Base-by-base conservation (phyloP, 92 coral and sea anemone genomes). In the Diadumene lineata region DNA sequence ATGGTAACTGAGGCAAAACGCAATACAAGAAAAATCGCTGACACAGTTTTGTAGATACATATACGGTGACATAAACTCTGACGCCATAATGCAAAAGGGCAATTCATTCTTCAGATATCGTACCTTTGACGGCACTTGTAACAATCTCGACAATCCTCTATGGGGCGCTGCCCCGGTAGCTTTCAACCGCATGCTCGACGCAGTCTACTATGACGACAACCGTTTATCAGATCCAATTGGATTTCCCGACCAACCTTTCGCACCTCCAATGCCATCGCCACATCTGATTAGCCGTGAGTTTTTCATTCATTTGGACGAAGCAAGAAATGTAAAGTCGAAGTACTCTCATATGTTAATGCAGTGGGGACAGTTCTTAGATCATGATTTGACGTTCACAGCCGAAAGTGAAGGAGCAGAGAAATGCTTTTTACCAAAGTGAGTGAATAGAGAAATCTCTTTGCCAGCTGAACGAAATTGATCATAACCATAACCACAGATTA, bases 321-420 rank as follows among this genome's bases (percentile, higher is more conserved):
- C 89, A 4, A 67, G 63, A 9, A 50, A 67, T 18, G 83, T 66
- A 43, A 63, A 72, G 15, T 62, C 79, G 24, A 64, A 31, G 9
- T 89, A 81, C 68, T 86, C 98, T 0, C 98, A 94, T 72, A 94
- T 94, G 98, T 60, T 94, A 72, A 94, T 94, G 98, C 98, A 94
- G 67, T 94, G 98, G 98, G 98, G 98, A 1, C 98, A 94, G 81
- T 94, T 94, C 74, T 56, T 94, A 25, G 98, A 94, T 43, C 98
- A 94, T 34, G 98, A 94, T 46, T 46, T 94, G 44, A 88, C 98
- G 18, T 94, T 94, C 34, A 92, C 98, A 43, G 98, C 97, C 58
- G 98, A 94, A 72, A 94, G 97, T 53, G 98, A 94, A 70, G 98
- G 97, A 0, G 92, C 96, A 0, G 87, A 92, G 50, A 79, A 63